Conservation (phyloP, 2,797 vertebrate species). For the Danio aesculapii region DNA sequence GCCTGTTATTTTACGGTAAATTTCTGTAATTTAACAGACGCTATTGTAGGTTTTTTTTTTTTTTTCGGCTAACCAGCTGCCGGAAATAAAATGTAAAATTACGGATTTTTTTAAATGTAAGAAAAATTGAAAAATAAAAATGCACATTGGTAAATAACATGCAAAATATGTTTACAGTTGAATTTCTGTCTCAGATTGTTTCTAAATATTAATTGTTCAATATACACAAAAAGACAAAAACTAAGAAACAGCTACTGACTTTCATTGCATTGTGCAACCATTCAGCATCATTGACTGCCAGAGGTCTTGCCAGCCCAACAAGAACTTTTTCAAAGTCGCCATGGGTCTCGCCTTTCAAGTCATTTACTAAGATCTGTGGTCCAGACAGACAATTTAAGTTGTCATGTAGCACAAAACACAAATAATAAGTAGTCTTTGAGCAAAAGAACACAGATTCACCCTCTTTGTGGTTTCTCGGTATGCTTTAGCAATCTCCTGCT, state of each 20-base stretch:
- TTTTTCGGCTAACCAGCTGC: too few species aligned
- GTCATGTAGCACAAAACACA: neutral
- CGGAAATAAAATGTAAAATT: too few species aligned
- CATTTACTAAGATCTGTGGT: conserved; percentile 70
- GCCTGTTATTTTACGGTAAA: too few species aligned
- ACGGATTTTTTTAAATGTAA: neutral
- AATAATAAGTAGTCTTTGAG: neutral
- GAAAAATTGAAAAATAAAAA: neutral
- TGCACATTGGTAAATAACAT: neutral
- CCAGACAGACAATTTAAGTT: neutral
- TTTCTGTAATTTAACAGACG: too few species aligned
- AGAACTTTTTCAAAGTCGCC: conserved; percentile 77
- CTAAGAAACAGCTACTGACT: conserved; percentile 63
- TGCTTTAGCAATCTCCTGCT: conserved; percentile 76
- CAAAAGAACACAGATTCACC: conserved; percentile 62
- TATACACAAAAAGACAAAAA: neutral
- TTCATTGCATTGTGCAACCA: conserved; percentile 79
- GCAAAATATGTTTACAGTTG: neutral
- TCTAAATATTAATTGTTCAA: neutral
- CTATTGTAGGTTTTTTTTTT: too few species aligned
- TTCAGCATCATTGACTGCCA: conserved; percentile 78
- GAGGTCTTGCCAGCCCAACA: conserved; percentile 77
- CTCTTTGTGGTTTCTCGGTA: conserved; percentile 70
- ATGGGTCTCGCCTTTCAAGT: conserved; percentile 79
- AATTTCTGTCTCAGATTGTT: neutral